A percentile compares a stretch with the other conserved stretches of the same genome.
Conservation (phyloP, 1,140 invertebrate genomes). For the Diprion similis region DNA sequence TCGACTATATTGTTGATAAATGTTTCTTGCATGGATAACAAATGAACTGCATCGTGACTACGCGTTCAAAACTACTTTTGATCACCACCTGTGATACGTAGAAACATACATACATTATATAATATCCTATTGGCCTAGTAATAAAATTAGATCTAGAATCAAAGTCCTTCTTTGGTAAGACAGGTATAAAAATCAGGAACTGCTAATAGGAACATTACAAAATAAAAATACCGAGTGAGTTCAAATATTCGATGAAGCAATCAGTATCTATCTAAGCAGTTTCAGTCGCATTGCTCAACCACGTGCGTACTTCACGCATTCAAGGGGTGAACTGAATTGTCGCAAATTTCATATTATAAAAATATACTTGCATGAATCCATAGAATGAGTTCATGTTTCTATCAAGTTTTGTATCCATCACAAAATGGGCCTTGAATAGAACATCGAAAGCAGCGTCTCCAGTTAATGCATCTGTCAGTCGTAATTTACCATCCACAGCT, state of each 20-base stretch:
- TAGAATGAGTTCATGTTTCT: conserved; percentile 13
- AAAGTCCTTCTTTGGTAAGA: too few species aligned
- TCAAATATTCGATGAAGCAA: too few species aligned
- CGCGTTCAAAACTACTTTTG: neutral
- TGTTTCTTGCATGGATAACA: neutral
- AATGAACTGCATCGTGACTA: neutral
- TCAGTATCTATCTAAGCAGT: neutral
- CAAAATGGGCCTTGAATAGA: conserved; percentile 23
- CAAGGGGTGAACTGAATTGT: conserved; percentile 11
- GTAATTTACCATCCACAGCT: conserved; percentile 15
- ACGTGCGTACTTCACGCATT: neutral
- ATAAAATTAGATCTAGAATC: too few species aligned
- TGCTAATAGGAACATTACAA: too few species aligned
- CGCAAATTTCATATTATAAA: conserved; percentile 10
- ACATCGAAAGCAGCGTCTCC: conserved; percentile 16
- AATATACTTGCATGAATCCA: conserved; percentile 13
- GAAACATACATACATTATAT: too few species aligned
- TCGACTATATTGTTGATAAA: neutral
- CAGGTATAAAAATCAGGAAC: too few species aligned
- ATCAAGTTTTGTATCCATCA: conserved; percentile 20
- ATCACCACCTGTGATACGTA: too few species aligned
- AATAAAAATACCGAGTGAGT: too few species aligned
- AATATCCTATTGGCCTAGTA: too few species aligned
- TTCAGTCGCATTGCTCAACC: neutral
- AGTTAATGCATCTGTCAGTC: neutral